Evolutionary conservation across 1,140 invertebrate species (phyloP), one percentile per base, ranked within the genome.

Genomic region (Aphelinus atriplicis): DNA sequence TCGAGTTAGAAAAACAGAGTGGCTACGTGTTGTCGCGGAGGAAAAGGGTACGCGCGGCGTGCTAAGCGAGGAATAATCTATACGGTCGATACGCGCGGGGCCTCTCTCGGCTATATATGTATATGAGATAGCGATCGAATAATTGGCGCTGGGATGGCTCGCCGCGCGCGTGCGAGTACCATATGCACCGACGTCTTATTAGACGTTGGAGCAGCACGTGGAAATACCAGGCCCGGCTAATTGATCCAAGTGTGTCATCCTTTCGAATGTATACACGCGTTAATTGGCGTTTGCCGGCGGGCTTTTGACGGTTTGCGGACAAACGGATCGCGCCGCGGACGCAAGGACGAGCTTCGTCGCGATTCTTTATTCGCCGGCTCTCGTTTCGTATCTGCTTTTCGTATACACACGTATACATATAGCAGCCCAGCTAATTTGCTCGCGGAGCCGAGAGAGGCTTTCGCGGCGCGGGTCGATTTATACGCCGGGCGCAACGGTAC

Each of bases 111-210:
- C 26, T 26, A 26, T 26, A 26, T 26, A 26, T 26, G 26, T 26
- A 26, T 66, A 66, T 66, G 46, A 66, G 64, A 66, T 66, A 66
- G 55, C 66, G 66, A 68, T 68, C 66, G 66, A 68, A 68, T 68
- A 68, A 68, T 68, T 68, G 56, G 55, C 7, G 53, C 65, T 26
- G 26, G 26, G 26, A 26, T 26, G 26, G 26, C 26, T 26, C 26
- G 26, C 26, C 26, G 26, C 26, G 26, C 26, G 26, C 26, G n/a
- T n/a, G 26, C 26, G 26, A 26, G 42, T 7, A 43, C 26, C 58
- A 60, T 60, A 60, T 66, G 51, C 64, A 66, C 56, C 48, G 63
- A 65, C 63, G 62, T 50, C 51, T 67, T 67, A 67, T 67, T 67
- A 55, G 65, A 67, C 46, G 43, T 42, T 47, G 43, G 46, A 57